Base-by-base conservation (phyloP, 1,140 invertebrate species). In the Liolophura sinensis region DNA sequence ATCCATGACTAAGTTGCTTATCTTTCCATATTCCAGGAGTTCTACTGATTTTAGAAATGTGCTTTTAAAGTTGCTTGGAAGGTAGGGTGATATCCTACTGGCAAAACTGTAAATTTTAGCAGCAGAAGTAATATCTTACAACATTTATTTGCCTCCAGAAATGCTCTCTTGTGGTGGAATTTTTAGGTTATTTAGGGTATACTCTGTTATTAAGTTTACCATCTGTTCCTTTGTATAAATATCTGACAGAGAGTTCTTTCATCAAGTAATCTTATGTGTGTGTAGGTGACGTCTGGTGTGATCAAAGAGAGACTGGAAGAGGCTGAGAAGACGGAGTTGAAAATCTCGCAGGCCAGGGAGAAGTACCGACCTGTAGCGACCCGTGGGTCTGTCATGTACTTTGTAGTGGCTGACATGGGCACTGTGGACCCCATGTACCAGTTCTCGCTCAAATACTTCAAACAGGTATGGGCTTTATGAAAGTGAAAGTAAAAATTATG, bases 391-490 rank as follows among this genome's bases (percentile, higher is more conserved):
- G 78, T 85, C 27, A 82, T 86, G 80, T 86, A 85, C 71, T 86
- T 86, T 77, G 84, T 86, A 1, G 82, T 86, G 31, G 84, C 84
- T 18, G 78, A 84, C 68, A 82, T 86, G 80, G 83, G 80, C 11
- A 76, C 81, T 50, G 82, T 86, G 7, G 84, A 86, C 62, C 81
- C 82, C 11, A 85, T 86, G 84, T 86, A 86, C 66, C 89, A 74
- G 91, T 87, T 85, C 74, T 94, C 93, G 3, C 84, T 95, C 5
- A 94, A 94, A 77, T 95, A 94, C 80, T 95, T 95, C 74, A 93
- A 88, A 68, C 88, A 90, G 82, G 90, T 89, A 77, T 79, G 77
- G 31, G 31, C 31, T 5, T 40, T 40, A 40, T 40, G 3, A 40
- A 40, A 40, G 31, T 40, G 31, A 40, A 40, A 40, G 31, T 40